Conservation (phyloP, 2,888 invertebrate species). For the Leptopterna dolabrata region DNA sequence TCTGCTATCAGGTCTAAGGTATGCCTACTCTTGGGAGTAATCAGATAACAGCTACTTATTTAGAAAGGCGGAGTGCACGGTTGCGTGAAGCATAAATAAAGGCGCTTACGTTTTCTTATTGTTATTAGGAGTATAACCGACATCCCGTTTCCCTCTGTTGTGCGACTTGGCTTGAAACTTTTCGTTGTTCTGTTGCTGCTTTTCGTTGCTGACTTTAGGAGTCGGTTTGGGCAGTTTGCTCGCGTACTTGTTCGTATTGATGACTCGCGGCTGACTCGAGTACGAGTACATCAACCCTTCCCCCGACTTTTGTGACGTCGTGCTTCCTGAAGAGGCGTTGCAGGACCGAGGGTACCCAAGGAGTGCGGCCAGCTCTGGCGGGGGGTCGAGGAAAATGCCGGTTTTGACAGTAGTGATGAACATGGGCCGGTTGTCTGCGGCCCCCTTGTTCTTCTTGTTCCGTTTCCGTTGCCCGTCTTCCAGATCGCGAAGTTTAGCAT, state of each 20-base stretch:
- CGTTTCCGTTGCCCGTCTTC: conserved; percentile 68
- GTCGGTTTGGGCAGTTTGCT: conserved; percentile 40
- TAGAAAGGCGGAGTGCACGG: no score
- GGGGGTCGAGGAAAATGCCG: conserved; percentile 83
- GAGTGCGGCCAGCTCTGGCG: conserved; percentile 76
- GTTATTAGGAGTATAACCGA: conserved; percentile 24
- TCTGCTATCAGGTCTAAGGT: no score
- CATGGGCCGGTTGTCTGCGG: conserved; percentile 66
- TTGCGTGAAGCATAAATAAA: no score
- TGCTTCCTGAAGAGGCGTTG: conserved; percentile 62
- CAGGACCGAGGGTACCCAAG: conserved; percentile 71
- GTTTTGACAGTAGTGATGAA: conserved; percentile 85
- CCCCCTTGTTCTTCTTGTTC: conserved; percentile 61
- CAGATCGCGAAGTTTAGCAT: conserved; percentile 77
- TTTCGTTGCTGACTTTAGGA: conserved; percentile 55
- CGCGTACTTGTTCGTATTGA: conserved; percentile 61
- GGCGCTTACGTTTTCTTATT: conserved; percentile 49
- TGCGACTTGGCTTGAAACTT: conserved; percentile 48
- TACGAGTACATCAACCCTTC: conserved; percentile 64
- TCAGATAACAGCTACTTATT: no score
- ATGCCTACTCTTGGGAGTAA: no score
- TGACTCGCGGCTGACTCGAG: conserved; percentile 65
- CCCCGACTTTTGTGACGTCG: conserved; percentile 65
- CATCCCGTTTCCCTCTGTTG: conserved; percentile 53
- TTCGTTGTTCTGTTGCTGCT: conserved; percentile 46